phyloP scores from a whole-genome alignment of 2,797 vertebrate species.

The Acanthopagrus latus region DNA sequence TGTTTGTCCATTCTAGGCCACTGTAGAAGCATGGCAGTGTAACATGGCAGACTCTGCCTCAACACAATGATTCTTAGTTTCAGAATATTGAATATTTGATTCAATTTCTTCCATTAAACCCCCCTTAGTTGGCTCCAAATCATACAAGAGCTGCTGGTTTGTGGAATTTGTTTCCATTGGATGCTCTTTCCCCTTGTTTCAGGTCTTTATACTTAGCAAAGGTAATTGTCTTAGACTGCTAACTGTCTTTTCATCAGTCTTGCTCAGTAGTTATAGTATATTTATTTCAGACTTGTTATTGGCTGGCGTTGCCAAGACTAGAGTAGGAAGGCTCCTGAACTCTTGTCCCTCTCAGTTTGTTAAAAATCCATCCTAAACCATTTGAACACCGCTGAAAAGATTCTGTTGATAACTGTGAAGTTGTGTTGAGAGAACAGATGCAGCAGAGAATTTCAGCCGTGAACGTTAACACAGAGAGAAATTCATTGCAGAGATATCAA shows the following conservation, averaged over 20 bases:
- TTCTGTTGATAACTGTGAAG: slow-evolving; percentile 1
- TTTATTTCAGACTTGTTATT: not conserved
- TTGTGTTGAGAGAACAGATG: not conserved
- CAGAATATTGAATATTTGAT: too few species aligned
- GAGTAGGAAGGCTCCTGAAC: not conserved
- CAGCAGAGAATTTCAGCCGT: not conserved
- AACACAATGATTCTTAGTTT: too few species aligned
- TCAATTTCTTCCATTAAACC: too few species aligned
- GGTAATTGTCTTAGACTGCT: not conserved
- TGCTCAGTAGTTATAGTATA: not conserved
- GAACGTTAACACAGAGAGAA: not conserved
- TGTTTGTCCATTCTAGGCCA: too few species aligned
- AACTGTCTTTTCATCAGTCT: not conserved
- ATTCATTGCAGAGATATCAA: not conserved
- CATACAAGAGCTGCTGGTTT: not conserved
- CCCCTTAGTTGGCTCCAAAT: too few species aligned
- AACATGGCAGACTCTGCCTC: too few species aligned
- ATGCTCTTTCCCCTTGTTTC: not conserved
- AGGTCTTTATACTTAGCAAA: not conserved
- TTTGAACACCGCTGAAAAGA: not conserved
- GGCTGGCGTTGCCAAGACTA: slow-evolving; percentile 6
- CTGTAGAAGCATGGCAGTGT: too few species aligned
- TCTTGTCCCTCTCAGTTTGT: not conserved
- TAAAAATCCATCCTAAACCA: slow-evolving; percentile 19
- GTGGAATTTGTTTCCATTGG: not conserved